Conservation (phyloP, 2,113 vertebrate species). For the Cephalopterus ornatus region DNA sequence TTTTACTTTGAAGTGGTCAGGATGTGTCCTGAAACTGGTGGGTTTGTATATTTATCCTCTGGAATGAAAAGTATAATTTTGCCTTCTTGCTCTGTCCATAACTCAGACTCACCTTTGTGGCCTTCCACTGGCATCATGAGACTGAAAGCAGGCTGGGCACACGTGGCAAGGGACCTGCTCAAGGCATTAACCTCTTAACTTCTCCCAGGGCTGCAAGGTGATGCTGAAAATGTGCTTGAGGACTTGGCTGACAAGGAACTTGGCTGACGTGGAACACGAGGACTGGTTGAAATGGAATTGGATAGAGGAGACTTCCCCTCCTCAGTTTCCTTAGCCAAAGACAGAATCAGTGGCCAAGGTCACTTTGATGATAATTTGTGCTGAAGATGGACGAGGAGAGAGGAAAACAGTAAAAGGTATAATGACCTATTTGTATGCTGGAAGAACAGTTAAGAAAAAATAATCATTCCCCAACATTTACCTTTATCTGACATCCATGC, state of each 20-base stretch:
- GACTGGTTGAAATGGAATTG: background rate
- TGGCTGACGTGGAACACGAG: background rate
- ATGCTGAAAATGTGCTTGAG: background rate
- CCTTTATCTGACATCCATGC: background rate
- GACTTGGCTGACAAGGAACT: background rate
- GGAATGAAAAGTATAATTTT: background rate
- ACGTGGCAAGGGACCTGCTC: background rate
- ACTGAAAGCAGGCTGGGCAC: background rate
- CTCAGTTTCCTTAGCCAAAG: background rate
- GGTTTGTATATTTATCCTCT: background rate
- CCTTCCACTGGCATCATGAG: background rate
- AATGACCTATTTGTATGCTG: background rate
- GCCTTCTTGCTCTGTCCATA: background rate
- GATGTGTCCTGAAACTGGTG: background rate
- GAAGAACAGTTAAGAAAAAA: background rate
- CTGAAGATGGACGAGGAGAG: background rate
- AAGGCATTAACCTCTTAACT: background rate
- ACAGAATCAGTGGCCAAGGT: background rate
- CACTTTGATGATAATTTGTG: background rate
- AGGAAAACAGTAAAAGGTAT: background rate
- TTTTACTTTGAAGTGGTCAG: background rate
- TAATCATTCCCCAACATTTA: background rate
- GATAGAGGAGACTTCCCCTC: accelerated
- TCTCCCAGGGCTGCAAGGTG: background rate
- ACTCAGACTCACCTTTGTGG: background rate